Percentiles rank a stretch among this genome's conserved stretches.
These are phyloP conservation scores for Eupeodes luniger DNA, from an alignment of 2,888 invertebrate genomes.

Conservation along the genomic window DNA sequence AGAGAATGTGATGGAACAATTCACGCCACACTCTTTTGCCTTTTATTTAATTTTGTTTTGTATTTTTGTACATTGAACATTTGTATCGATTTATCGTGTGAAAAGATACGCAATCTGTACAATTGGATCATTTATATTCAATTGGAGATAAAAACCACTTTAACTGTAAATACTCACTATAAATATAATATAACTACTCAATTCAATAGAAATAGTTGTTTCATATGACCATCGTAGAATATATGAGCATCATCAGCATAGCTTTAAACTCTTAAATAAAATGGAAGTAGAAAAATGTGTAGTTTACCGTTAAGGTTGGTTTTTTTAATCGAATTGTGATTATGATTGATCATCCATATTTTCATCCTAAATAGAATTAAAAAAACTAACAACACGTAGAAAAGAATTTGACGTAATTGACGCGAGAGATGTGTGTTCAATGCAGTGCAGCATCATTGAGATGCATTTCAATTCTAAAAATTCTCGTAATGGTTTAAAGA, in stretches of 20 bases:
- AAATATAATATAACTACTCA: neutral
- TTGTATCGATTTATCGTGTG: constrained; percentile 40
- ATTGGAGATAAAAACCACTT: constrained; percentile 52
- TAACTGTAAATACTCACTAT: constrained; percentile 51
- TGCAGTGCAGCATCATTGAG: constrained; percentile 2
- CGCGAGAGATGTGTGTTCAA: constrained; percentile 40
- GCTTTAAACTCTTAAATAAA: constrained; percentile 15
- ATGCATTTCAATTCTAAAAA: constrained; percentile 9
- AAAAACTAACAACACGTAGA: neutral
- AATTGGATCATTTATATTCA: constrained; percentile 51
- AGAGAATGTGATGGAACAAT: constrained; percentile 22
- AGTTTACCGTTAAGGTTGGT: constrained; percentile 60
- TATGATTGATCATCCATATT: constrained; percentile 65
- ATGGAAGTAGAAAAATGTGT: neutral
- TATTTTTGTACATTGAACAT: neutral
- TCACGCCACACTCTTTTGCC: neutral
- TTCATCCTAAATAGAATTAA: neutral
- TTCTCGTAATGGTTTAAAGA: constrained; percentile 18
- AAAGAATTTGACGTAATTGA: constrained; percentile 64
- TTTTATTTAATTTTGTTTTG: neutral
- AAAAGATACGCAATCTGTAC: constrained; percentile 56
- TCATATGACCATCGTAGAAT: neutral
- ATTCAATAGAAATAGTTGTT: constrained; percentile 33
- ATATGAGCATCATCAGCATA: neutral
- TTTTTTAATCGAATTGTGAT: constrained; percentile 56